Evolutionary conservation across 2,888 invertebrate species (phyloP), one percentile per base, ranked within the genome.

Genomic region (Pristionchus entomophagus): DNA sequence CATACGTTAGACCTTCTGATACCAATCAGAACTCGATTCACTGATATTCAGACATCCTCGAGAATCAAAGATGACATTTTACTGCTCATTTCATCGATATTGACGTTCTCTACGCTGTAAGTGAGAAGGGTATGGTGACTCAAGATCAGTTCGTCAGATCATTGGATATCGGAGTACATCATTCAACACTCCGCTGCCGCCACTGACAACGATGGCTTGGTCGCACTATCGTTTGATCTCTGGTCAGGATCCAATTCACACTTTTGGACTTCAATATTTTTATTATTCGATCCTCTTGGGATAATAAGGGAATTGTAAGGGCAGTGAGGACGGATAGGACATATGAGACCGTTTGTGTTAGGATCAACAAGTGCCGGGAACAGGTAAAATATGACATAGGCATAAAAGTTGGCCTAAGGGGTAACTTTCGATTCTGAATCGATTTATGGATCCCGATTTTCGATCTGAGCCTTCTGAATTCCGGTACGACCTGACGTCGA

Each of bases 51-150:
- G 62, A 17, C 35, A 2, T 65, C 62, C 1, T 65, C 62, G 6
- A 22, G 65, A 5, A 17, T 65, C 65, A 65, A 65, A 65, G 65
- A 65, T 38, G 65, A 65, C 65, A 19, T 65, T 3, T 26, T 65
- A 6, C 65, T 65, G 19, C 10, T 65, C 26, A 65, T 65, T 35
- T 65, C 65, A 0, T 65, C 65, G 19, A 35, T 65, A 17, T 6
- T 65, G 19, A 65, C 65, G 35, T 65, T 65, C 19, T 65, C 65
- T 6, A 65, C 65, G 65, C 65, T 65, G 65, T 65, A 19, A 65
- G 65, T 26, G 26, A 59, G 26, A 8, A 59, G 59, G n/a, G n/a
- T n/a, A n/a, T n/a, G n/a, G n/a, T n/a, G n/a, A n/a, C 26, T 4
- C 8, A 26, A 26, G 5, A 14, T 3, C 6, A 14, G 4, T 10